phyloP scores from a whole-genome alignment of 2,113 vertebrate species.

The Odocoileus hemionus region DNA sequence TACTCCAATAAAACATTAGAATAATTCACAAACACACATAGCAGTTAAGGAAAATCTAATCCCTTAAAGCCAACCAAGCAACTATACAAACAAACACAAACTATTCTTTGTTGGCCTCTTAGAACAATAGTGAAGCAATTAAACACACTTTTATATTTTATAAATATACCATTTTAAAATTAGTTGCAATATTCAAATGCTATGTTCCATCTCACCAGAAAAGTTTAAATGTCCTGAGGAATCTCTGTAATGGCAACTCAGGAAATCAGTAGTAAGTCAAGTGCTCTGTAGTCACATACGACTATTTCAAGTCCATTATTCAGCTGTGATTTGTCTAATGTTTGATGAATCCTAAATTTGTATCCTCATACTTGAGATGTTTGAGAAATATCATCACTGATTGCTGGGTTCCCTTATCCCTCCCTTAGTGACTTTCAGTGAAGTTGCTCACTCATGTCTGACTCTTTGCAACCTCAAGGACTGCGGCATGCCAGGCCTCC shows the following conservation, averaged over 20 bases:
- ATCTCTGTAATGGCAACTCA: background rate
- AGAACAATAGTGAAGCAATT: background rate
- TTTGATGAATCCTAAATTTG: background rate
- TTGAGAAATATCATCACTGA: background rate
- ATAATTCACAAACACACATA: background rate
- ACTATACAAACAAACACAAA: background rate
- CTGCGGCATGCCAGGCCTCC: background rate
- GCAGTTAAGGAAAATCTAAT: background rate
- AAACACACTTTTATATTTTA: background rate
- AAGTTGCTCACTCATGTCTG: background rate
- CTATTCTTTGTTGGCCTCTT: background rate
- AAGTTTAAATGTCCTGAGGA: accelerated
- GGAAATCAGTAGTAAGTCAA: background rate
- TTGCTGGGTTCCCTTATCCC: background rate
- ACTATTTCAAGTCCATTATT: background rate
- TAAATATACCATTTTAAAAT: background rate
- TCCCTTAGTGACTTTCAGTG: background rate
- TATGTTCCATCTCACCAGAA: background rate
- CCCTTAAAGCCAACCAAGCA: background rate
- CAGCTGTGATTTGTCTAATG: background rate
- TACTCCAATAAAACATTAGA: background rate
- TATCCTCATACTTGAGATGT: background rate
- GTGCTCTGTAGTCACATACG: accelerated
- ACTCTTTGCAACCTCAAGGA: background rate
- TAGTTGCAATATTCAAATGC: background rate